Conservation (phyloP, 2,113 vertebrate genomes). For the Siphamia tubifer region DNA sequence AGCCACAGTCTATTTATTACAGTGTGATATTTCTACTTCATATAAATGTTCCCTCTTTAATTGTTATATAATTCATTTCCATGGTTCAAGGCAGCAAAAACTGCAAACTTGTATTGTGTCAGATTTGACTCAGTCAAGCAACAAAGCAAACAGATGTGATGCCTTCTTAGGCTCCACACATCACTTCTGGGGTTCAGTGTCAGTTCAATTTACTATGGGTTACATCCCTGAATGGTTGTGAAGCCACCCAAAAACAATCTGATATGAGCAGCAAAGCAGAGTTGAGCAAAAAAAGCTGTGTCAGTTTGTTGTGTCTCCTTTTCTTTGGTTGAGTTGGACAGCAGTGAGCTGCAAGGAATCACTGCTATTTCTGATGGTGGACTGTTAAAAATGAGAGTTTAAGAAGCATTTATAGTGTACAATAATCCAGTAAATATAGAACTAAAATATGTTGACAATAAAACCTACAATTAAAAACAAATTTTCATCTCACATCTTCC, state of each 20-base stretch:
- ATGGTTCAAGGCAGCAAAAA: background rate
- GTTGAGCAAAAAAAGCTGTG: background rate
- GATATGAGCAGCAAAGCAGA: conserved; percentile 4
- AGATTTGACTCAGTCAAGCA: background rate
- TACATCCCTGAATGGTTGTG: background rate
- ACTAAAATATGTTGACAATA: too few species aligned
- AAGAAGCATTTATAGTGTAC: too few species aligned
- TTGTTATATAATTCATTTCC: background rate
- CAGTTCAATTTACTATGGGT: conserved; percentile 15
- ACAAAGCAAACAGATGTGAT: conserved; percentile 7
- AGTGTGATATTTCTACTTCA: too few species aligned
- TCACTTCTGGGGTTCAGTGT: conserved; percentile 23
- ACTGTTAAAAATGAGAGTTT: too few species aligned
- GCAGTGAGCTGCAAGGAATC: background rate
- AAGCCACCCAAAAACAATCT: conserved; percentile 30
- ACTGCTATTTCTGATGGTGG: background rate
- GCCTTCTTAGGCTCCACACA: background rate
- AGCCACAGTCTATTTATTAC: too few species aligned
- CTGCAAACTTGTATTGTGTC: background rate
- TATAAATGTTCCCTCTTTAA: background rate
- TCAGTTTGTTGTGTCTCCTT: background rate
- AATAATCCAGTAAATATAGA: too few species aligned
- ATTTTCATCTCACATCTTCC: too few species aligned
- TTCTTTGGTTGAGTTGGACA: background rate
- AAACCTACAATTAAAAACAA: too few species aligned